Evolutionary conservation across 2,113 vertebrate genomes (phyloP).

Genomic region (Pungitius pungitius): DNA sequence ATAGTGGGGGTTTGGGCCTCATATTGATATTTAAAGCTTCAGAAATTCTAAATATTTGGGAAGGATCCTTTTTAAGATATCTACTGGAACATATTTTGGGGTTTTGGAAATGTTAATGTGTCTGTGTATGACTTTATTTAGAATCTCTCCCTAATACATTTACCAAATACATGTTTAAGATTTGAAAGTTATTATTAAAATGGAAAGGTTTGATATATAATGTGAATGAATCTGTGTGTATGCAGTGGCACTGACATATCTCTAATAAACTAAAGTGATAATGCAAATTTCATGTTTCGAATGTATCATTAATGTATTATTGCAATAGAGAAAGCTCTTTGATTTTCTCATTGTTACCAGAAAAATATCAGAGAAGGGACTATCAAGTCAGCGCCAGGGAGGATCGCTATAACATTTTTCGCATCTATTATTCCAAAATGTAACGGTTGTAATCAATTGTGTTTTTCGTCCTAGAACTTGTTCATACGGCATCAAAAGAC

Average conservation of each 20-base stretch:
- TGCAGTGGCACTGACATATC: background rate
- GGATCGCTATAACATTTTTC: background rate
- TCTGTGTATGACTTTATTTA: background rate
- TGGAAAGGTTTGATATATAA: background rate
- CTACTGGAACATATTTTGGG: background rate
- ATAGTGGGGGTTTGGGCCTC: background rate
- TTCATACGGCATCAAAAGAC: constrained; percentile 85
- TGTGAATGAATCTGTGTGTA: background rate
- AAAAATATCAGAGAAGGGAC: background rate
- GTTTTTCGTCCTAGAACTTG: constrained; percentile 78
- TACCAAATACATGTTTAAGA: background rate
- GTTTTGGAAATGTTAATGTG: background rate
- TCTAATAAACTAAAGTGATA: background rate
- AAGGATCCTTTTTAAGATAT: background rate
- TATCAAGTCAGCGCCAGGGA: too few relatives aligned
- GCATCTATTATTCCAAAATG: background rate
- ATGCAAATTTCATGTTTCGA: background rate
- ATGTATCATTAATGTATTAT: background rate
- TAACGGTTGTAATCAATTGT: background rate
- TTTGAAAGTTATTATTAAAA: background rate
- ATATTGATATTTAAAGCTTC: background rate
- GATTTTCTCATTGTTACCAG: background rate
- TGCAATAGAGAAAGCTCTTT: background rate
- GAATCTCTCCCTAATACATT: background rate
- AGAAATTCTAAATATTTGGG: background rate